Conservation (phyloP, 2,888 invertebrate species). For the Leptothorax acervorum region DNA sequence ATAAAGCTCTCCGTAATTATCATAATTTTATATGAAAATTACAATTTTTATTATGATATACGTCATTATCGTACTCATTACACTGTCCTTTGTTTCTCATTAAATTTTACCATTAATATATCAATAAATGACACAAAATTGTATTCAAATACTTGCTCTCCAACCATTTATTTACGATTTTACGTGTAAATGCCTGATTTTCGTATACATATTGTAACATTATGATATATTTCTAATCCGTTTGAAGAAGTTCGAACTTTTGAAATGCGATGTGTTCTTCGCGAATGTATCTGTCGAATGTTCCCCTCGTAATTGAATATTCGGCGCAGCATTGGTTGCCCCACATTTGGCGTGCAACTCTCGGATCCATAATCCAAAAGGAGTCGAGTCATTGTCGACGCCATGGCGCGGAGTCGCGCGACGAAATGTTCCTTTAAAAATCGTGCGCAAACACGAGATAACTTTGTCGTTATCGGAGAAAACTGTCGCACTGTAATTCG, state of each 20-base stretch:
- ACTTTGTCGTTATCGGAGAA: slow-evolving; percentile 38
- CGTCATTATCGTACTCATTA: slow-evolving; percentile 32
- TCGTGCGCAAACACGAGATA: not conserved
- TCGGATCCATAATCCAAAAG: slow-evolving; percentile 23
- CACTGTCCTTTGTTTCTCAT: slow-evolving; percentile 24
- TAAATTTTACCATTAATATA: slow-evolving; percentile 21
- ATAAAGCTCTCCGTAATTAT: slow-evolving; percentile 27
- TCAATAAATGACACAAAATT: not conserved
- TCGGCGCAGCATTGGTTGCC: not conserved
- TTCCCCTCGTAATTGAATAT: slow-evolving; percentile 7
- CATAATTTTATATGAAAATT: slow-evolving; percentile 30
- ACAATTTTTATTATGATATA: slow-evolving; percentile 28
- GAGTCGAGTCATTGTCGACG: not conserved
- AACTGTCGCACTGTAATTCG: slow-evolving; percentile 32
- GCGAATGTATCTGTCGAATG: not conserved
- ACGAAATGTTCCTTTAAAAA: slow-evolving; percentile 16
- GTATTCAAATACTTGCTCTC: not conserved
- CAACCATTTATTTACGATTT: not conserved
- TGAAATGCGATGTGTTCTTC: not conserved
- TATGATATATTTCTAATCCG: slow-evolving; percentile 10
- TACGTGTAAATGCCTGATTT: not conserved
- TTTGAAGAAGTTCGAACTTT: not conserved
- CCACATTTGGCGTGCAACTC: slow-evolving; percentile 11
- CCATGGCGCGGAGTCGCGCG: not conserved
- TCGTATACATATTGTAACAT: not conserved